A percentile compares a stretch with the other conserved stretches of the same genome.
Evolutionary conservation across 2,113 vertebrate genomes (phyloP).

Genomic region (Brachyistius frenatus): DNA sequence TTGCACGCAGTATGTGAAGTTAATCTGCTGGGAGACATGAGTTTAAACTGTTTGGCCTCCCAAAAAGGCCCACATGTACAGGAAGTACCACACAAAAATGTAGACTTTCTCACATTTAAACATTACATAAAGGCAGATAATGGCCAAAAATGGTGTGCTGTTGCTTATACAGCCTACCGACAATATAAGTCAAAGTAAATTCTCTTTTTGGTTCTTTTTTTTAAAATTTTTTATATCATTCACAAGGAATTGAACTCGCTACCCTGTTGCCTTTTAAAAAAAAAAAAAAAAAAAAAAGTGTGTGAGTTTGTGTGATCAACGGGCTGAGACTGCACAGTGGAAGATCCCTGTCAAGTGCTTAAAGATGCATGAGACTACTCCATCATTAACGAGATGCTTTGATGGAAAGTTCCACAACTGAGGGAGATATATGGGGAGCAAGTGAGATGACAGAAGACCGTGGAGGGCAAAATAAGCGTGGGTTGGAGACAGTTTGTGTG

Average conservation of each 20-base stretch:
- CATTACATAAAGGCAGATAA: background rate
- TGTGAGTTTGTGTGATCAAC: conserved; percentile 37
- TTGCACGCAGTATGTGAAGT: conserved; percentile 18
- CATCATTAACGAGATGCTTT: conserved; percentile 79
- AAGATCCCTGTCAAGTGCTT: conserved; percentile 69
- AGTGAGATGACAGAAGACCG: conserved; percentile 22
- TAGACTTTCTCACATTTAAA: background rate
- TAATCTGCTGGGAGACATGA: conserved; percentile 7
- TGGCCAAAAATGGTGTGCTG: background rate
- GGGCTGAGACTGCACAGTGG: conserved; percentile 34
- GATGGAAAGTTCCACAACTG: conserved; percentile 79
- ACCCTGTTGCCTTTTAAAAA: conserved; percentile 3
- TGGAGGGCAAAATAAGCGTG: background rate
- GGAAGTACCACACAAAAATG: background rate
- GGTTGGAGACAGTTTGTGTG: conserved; percentile 8
- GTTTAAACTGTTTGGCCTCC: background rate
- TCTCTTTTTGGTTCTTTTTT: background rate
- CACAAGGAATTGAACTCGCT: background rate
- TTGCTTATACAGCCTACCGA: background rate
- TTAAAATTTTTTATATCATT: background rate
- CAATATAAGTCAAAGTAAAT: background rate
- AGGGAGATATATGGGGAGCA: conserved; percentile 40
- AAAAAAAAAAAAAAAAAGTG: background rate
- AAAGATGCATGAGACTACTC: conserved; percentile 79
- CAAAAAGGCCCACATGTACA: background rate